Evolutionary conservation across 2,797 vertebrate genomes (phyloP).

Genomic region (Tapirus indicus): DNA sequence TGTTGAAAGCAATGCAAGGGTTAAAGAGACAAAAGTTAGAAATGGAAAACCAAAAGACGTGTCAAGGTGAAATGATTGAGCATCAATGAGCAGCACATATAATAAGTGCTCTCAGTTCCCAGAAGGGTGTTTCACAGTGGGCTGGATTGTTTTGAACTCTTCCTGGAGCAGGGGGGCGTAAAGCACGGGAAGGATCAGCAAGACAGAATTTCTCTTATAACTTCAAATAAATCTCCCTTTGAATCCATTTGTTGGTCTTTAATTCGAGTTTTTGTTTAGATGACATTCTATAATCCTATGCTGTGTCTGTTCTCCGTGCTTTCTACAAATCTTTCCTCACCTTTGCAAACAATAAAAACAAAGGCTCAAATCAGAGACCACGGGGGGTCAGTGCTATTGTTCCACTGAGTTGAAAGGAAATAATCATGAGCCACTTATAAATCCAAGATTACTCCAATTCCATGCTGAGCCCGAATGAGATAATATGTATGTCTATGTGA

Average conservation of each 20-base stretch:
- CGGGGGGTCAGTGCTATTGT: not conserved
- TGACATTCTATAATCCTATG: not conserved
- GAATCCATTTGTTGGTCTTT: not conserved
- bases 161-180: not conserved
- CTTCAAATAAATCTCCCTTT: not conserved
- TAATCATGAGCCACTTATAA: slow-evolving; percentile 60
- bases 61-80: not conserved
- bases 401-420: slow-evolving; percentile 57
- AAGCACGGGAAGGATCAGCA: not conserved
- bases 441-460: slow-evolving; percentile 48
- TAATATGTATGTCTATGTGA: not conserved
- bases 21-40: not conserved
- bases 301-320: not conserved
- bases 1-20: not conserved
- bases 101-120: not conserved
- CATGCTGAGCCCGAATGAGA: slow-evolving; percentile 26
- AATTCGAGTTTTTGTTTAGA: not conserved
- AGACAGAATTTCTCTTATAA: not conserved
- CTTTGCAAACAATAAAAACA: slow-evolving; percentile 50
- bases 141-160: not conserved
- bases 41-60: not conserved
- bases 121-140: not conserved
- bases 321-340: slow-evolving; percentile 39
- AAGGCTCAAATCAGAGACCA: slow-evolving; percentile 40
- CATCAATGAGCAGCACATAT: not conserved